Conservation (phyloP, 2,888 invertebrate species). For the Ommatoiulus sabulosus region DNA sequence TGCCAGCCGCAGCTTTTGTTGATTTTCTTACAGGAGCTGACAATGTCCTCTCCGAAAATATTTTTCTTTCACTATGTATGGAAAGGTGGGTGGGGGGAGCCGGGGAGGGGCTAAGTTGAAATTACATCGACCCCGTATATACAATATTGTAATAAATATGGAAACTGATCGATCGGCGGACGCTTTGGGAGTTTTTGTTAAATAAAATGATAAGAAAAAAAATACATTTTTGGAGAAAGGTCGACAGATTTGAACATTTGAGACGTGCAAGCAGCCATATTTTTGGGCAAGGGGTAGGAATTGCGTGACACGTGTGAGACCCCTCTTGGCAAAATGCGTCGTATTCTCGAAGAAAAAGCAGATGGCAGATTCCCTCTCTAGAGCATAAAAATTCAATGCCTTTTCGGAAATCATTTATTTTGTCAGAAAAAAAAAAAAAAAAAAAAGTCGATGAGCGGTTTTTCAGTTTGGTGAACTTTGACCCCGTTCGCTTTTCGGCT, state of each 20-base stretch:
- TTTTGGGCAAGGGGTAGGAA: too few species aligned
- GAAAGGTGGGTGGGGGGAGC: too few species aligned
- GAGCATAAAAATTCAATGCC: constrained; percentile 10
- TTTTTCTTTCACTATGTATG: neutral
- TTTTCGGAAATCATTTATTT: neutral
- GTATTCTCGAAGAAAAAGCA: neutral
- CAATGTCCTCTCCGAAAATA: constrained; percentile 1
- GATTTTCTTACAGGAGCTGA: neutral
- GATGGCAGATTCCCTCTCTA: neutral
- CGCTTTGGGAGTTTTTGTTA: neutral
- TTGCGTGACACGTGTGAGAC: neutral
- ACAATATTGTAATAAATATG: constrained; percentile 13
- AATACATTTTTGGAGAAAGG: too few species aligned
- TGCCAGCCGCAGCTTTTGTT: neutral
- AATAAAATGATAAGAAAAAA: neutral
- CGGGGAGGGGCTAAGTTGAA: neutral
- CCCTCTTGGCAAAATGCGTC: neutral
- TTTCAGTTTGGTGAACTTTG: neutral
- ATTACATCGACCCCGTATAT: neutral
- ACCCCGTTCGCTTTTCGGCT: neutral
- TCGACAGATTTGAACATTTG: neutral
- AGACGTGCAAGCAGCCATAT: too few species aligned
- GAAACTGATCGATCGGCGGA: neutral
- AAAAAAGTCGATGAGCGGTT: neutral
- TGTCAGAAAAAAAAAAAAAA: neutral